Percentiles rank a stretch among this genome's conserved stretches.
Evolutionary conservation across 2,888 invertebrate species (phyloP).

Genomic region (Melinaea marsaeus): DNA sequence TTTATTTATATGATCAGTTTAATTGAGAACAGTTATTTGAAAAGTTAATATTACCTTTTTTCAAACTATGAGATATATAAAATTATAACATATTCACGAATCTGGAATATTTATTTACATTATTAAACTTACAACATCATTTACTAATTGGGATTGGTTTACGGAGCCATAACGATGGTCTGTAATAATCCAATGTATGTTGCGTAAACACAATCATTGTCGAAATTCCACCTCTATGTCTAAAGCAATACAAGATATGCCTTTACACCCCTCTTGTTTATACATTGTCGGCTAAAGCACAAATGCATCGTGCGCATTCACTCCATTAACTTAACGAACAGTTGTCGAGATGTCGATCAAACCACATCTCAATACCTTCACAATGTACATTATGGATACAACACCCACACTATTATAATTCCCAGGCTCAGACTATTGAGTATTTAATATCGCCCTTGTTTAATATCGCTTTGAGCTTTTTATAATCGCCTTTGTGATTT

Average conservation of each 20-base stretch:
- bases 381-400: conserved; percentile 63
- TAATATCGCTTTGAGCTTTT: conserved; percentile 29
- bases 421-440: conserved; percentile 50
- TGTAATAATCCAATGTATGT: conserved; percentile 1
- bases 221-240: neutral
- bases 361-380: conserved; percentile 66
- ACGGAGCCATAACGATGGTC: conserved; percentile 41
- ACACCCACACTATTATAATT: conserved; percentile 66
- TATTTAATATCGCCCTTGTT: conserved; percentile 41
- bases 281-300: conserved; percentile 46
- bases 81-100: no score
- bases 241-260: neutral
- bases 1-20: no score
- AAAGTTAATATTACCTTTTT: no score
- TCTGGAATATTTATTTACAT: no score
- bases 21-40: no score
- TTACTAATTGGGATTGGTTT: conserved; percentile 20
- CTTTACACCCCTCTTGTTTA: conserved; percentile 31
- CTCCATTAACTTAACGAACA: conserved; percentile 76
- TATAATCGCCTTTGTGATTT: conserved; percentile 26
- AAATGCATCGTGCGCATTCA: conserved; percentile 59
- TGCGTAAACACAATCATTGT: no score
- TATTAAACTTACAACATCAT: conserved; percentile 4
- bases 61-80: no score
- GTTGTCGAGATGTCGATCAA: conserved; percentile 77